Evolutionary conservation across 2,888 invertebrate genomes (phyloP).

Genomic region (Alsophila aescularia): DNA sequence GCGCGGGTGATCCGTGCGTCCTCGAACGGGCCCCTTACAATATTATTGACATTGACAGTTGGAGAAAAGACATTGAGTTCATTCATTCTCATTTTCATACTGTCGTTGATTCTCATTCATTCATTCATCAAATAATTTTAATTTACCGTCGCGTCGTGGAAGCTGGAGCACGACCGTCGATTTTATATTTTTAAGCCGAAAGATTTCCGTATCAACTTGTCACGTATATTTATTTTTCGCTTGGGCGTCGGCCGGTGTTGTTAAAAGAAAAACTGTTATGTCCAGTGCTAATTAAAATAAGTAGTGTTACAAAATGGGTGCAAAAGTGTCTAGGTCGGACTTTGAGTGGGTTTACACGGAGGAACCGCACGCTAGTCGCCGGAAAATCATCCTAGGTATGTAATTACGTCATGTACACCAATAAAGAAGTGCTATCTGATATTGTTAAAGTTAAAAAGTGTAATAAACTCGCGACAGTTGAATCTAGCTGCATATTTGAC

Average conservation of each 20-base stretch:
- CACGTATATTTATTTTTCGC: background rate
- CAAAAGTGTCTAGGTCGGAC: conserved; percentile 95
- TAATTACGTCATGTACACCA: conserved; percentile 59
- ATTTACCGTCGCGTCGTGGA: no score
- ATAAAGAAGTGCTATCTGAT: conserved; percentile 19
- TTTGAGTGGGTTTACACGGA: conserved; percentile 99
- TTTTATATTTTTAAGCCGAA: background rate
- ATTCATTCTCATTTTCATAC: background rate
- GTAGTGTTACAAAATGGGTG: conserved; percentile 90
- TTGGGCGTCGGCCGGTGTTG: conserved; percentile 4
- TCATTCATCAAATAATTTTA: background rate
- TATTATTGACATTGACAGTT: no score
- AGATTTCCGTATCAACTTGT: background rate
- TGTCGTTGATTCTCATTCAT: background rate
- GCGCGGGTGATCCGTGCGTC: no score
- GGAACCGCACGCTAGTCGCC: conserved; percentile 97
- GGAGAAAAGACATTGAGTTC: no score
- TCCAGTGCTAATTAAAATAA: conserved; percentile 9
- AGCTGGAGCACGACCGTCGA: background rate
- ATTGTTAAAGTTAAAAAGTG: background rate
- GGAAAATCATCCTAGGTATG: conserved; percentile 96
- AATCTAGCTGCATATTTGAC: background rate
- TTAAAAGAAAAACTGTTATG: conserved; percentile 20
- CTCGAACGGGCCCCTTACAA: no score
- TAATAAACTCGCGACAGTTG: background rate